These are phyloP conservation scores for Oxycera nigricornis DNA, from an alignment of 2,888 invertebrate genomes.

Conservation along the genomic window DNA sequence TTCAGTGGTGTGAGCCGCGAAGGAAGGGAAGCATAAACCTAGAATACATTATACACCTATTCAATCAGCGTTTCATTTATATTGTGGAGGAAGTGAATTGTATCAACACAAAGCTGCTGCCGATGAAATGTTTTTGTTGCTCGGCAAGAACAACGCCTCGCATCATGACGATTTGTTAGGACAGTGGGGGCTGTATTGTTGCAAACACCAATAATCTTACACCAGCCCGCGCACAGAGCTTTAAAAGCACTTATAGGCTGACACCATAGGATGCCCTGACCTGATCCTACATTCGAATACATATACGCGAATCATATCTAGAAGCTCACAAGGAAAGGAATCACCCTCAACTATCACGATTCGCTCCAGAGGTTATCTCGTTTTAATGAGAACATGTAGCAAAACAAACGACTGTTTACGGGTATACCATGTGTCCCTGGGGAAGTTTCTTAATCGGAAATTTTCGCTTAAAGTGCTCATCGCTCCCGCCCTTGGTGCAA, in stretches of 20 bases:
- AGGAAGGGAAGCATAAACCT: neutral
- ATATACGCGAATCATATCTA: too few relatives aligned
- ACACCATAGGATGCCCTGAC: too few relatives aligned
- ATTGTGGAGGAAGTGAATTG: neutral
- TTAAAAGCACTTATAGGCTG: too few relatives aligned
- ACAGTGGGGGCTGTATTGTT: neutral
- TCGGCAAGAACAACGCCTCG: too few relatives aligned
- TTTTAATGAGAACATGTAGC: slow-evolving; percentile 8
- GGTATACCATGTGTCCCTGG: neutral
- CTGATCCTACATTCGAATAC: too few relatives aligned
- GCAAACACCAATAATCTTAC: neutral
- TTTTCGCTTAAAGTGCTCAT: slow-evolving; percentile 14
- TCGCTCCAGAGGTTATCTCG: neutral
- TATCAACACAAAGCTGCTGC: neutral
- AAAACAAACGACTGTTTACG: slow-evolving; percentile 17
- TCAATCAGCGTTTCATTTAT: too few relatives aligned
- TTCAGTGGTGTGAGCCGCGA: neutral
- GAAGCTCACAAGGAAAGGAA: too few relatives aligned
- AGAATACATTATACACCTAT: too few relatives aligned
- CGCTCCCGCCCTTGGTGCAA: too few relatives aligned
- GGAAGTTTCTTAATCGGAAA: slow-evolving; percentile 30
- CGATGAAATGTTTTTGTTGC: neutral
- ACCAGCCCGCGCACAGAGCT: too few relatives aligned
- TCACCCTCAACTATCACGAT: neutral
- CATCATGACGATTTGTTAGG: too few relatives aligned